phyloP scores from a whole-genome alignment of 2,888 invertebrate species.

The Lypha dubia region DNA sequence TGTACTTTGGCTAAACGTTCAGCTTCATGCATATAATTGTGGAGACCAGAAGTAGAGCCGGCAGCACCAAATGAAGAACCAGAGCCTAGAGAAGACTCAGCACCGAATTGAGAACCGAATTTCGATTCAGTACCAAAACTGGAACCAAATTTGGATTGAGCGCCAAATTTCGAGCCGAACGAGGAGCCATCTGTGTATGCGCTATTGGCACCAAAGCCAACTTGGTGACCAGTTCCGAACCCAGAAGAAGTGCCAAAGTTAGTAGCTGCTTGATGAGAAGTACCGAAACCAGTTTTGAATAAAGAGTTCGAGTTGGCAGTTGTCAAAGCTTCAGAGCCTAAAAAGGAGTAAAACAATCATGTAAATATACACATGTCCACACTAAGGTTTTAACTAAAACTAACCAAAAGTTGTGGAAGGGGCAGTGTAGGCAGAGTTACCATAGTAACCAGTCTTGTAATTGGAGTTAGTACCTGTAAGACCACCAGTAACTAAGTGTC shows the following conservation, averaged over 20 bases:
- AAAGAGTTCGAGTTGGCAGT: conserved; percentile 34
- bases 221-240: conserved; percentile 31
- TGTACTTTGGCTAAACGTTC: conserved; percentile 81
- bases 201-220: conserved; percentile 34
- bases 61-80: conserved; percentile 40
- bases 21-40: conserved; percentile 79
- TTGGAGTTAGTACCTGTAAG: conserved; percentile 53
- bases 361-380: not conserved
- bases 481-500: conserved; percentile 65
- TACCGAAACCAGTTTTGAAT: conserved; percentile 50
- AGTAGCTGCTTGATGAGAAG: conserved; percentile 41
- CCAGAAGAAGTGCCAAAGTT: conserved; percentile 40
- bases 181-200: conserved; percentile 60
- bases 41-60: conserved; percentile 74
- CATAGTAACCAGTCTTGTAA: conserved; percentile 50
- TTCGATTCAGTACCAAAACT: conserved; percentile 72
- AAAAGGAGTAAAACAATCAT: not conserved
- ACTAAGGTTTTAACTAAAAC: not conserved
- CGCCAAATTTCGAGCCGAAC: conserved; percentile 58
- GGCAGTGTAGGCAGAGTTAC: conserved; percentile 43
- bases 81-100: conserved; percentile 61
- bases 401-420: conserved; percentile 48
- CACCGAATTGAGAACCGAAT: conserved; percentile 73
- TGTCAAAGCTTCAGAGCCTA: conserved; percentile 46
- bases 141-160: conserved; percentile 70